These are phyloP conservation scores for Aspidiotus destructor DNA, from an alignment of 2,888 invertebrate genomes.

Conservation along the genomic window DNA sequence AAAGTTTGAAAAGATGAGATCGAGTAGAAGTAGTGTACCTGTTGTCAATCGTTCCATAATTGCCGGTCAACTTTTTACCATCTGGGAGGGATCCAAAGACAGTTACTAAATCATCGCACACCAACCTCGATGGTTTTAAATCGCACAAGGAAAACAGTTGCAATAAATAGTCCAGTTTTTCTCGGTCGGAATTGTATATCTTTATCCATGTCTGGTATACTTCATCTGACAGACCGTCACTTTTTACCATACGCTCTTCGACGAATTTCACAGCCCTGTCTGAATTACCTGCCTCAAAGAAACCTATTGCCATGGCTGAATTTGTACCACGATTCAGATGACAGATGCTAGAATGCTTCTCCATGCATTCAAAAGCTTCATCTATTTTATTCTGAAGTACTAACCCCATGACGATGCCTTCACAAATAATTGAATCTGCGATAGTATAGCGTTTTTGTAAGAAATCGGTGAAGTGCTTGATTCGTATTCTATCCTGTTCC, in stretches of 20 bases:
- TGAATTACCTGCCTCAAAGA: slow-evolving; percentile 50
- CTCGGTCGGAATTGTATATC: background rate
- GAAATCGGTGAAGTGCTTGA: slow-evolving; percentile 31
- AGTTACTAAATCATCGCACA: slow-evolving; percentile 41
- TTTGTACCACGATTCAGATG: slow-evolving; percentile 36
- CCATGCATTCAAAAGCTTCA: slow-evolving; percentile 51
- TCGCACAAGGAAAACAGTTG: slow-evolving; percentile 48
- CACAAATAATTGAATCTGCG: slow-evolving; percentile 42
- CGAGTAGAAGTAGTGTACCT: background rate
- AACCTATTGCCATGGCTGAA: slow-evolving; percentile 49
- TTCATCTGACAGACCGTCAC: background rate
- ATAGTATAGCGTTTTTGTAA: slow-evolving; percentile 34
- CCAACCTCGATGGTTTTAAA: slow-evolving; percentile 42
- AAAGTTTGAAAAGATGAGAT: background rate
- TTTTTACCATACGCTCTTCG: slow-evolving; percentile 46
- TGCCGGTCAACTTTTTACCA: slow-evolving; percentile 35
- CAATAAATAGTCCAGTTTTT: slow-evolving; percentile 49
- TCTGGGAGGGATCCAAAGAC: slow-evolving; percentile 37
- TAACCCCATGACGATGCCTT: slow-evolving; percentile 53
- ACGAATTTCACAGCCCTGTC: slow-evolving; percentile 53
- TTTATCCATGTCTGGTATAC: slow-evolving; percentile 8
- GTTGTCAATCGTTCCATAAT: slow-evolving; percentile 25
- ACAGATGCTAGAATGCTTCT: slow-evolving; percentile 38
- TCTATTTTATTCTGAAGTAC: slow-evolving; percentile 56
- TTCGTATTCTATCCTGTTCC: slow-evolving; percentile 36